Conservation (phyloP, 2,888 invertebrate genomes). For the Leptarthrus brevirostris region DNA sequence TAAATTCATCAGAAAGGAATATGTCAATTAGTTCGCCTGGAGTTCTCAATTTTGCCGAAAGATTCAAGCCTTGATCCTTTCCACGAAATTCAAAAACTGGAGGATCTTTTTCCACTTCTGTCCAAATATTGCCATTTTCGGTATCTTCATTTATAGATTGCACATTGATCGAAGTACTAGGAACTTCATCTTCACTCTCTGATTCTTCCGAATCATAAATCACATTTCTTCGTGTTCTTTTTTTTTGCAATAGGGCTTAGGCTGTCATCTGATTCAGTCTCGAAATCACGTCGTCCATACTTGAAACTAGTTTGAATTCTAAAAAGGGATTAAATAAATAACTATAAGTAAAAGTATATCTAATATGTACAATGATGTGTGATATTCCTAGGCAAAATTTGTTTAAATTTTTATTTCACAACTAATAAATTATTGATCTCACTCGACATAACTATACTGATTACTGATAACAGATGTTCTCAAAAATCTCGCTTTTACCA, state of each 20-base stretch:
- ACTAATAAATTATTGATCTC: slow-evolving; percentile 20
- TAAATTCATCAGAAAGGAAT: slow-evolving; percentile 15
- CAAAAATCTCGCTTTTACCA: not conserved
- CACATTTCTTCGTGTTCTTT: not conserved
- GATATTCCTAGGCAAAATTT: slow-evolving; percentile 15
- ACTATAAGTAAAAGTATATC: slow-evolving; percentile 25
- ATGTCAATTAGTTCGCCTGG: slow-evolving; percentile 28
- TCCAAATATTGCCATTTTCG: slow-evolving; percentile 26
- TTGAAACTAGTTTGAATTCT: slow-evolving; percentile 6
- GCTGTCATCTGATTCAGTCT: slow-evolving; percentile 25
- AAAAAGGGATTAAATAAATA: slow-evolving; percentile 38
- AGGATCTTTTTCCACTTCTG: slow-evolving; percentile 29
- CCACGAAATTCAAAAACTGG: slow-evolving; percentile 30
- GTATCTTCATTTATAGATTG: slow-evolving; percentile 30
- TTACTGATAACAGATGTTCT: slow-evolving; percentile 14
- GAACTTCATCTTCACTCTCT: not conserved
- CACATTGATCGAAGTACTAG: slow-evolving; percentile 15
- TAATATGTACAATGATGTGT: slow-evolving; percentile 15
- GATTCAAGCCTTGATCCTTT: slow-evolving; percentile 25
- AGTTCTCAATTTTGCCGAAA: slow-evolving; percentile 31
- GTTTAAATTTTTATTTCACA: slow-evolving; percentile 28
- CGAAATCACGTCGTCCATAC: slow-evolving; percentile 26
- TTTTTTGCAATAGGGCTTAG: slow-evolving; percentile 26
- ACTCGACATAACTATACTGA: slow-evolving; percentile 33
- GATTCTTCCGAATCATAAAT: not conserved